Conservation (phyloP, 2,113 vertebrate genomes). For the Acrocephalus arundinaceus region DNA sequence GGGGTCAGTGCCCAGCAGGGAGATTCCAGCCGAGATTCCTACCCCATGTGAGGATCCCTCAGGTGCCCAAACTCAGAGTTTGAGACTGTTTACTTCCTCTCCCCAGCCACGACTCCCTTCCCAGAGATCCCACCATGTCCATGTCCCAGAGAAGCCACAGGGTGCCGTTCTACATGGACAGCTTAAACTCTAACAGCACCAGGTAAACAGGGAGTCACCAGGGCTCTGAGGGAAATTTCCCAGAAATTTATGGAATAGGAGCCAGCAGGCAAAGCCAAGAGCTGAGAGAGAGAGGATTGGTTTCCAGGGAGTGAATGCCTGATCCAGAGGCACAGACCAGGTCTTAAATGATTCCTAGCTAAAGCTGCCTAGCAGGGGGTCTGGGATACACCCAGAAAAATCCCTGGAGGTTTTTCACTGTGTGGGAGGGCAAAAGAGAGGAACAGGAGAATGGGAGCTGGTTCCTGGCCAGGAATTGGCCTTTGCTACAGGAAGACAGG, state of each 20-base stretch:
- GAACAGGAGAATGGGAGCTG: neutral
- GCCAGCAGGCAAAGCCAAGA: neutral
- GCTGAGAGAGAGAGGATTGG: neutral
- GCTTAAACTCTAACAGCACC: conserved; percentile 24
- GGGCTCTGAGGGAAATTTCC: neutral
- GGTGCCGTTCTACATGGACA: conserved; percentile 67
- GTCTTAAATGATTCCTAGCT: neutral
- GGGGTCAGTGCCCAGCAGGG: neutral
- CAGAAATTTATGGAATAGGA: neutral
- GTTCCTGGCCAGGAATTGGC: neutral
- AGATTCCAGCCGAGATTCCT: neutral
- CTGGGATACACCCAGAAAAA: neutral
- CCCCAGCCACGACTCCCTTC: conserved; percentile 17
- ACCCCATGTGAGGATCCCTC: neutral
- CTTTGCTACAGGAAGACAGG: neutral
- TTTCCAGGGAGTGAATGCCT: neutral
- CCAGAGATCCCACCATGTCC: conserved; percentile 12
- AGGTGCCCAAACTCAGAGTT: neutral
- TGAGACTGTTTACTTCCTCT: conserved; percentile 43
- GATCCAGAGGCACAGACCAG: neutral
- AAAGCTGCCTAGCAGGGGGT: neutral
- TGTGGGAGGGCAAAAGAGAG: neutral
- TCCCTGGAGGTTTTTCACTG: neutral
- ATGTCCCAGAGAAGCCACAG: conserved; percentile 63
- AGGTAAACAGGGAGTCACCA: conserved; percentile 31